Evolutionary conservation across 2,113 vertebrate genomes (phyloP).

Genomic region (Lasiurus cinereus): DNA sequence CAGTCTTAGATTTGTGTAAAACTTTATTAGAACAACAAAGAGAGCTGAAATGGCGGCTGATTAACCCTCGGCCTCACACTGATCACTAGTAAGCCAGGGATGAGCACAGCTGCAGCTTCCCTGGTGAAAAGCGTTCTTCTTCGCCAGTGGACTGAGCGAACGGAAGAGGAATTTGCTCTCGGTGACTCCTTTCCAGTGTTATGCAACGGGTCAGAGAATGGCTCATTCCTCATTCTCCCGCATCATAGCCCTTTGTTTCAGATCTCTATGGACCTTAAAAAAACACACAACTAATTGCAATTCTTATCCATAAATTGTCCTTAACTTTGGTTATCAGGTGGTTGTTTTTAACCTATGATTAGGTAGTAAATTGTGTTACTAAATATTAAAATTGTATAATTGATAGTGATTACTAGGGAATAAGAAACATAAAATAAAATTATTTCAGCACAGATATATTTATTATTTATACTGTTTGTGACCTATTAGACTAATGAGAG

Average conservation of each 20-base stretch:
- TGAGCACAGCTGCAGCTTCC: slow-evolving; percentile 81
- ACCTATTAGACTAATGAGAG: background rate
- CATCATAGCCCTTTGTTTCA: slow-evolving; percentile 76
- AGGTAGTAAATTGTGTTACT: slow-evolving; percentile 73
- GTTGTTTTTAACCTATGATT: slow-evolving; percentile 77
- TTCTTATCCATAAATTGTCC: slow-evolving; percentile 72
- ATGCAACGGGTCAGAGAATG: slow-evolving; percentile 68
- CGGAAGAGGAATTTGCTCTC: slow-evolving; percentile 80
- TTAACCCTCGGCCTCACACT: slow-evolving; percentile 84
- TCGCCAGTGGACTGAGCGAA: slow-evolving; percentile 79
- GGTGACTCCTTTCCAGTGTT: slow-evolving; percentile 63
- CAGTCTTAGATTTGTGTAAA: slow-evolving; percentile 84
- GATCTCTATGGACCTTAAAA: slow-evolving; percentile 37
- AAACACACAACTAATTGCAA: slow-evolving; percentile 35
- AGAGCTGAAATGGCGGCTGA: slow-evolving; percentile 84
- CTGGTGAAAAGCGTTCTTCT: slow-evolving; percentile 79
- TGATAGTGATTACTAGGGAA: slow-evolving; percentile 60
- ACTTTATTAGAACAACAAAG: slow-evolving; percentile 85
- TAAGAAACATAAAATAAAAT: background rate
- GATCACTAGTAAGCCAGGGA: slow-evolving; percentile 67
- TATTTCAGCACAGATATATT: slow-evolving; percentile 4
- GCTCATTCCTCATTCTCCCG: slow-evolving; percentile 69
- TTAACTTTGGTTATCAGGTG: slow-evolving; percentile 74
- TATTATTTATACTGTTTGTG: background rate
- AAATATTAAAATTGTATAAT: slow-evolving; percentile 71